Conservation (phyloP, 2,113 vertebrate genomes). For the Grus americana region DNA sequence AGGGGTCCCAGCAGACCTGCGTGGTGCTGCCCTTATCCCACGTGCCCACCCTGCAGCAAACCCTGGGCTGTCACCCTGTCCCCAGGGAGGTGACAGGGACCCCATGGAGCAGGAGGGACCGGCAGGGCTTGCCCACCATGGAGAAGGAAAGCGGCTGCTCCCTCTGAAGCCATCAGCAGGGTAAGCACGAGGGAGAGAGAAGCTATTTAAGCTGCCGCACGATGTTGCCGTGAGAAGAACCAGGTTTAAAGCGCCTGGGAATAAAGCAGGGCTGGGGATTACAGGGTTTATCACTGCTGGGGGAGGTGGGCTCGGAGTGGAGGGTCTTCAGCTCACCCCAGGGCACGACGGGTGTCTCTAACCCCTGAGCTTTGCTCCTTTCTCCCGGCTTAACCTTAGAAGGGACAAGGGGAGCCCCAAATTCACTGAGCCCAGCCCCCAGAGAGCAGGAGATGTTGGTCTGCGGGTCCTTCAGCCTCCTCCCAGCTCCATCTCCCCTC, state of each 20-base stretch:
- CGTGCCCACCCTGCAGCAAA: background rate
- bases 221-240: background rate
- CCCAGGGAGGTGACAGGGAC: background rate
- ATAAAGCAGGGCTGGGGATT: background rate
- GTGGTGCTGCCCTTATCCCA: background rate
- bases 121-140: accelerated
- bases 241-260: background rate
- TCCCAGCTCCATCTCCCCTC: background rate
- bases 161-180: background rate
- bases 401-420: background rate
- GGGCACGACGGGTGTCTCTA: background rate
- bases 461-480: background rate
- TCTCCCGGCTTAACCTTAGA: background rate
- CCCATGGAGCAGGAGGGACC: background rate
- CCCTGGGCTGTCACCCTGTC: background rate
- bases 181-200: background rate
- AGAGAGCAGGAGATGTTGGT: accelerated
- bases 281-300: background rate
- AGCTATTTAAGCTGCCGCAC: background rate
- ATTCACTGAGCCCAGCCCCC: background rate
- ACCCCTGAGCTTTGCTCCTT: background rate
- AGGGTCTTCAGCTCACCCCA: background rate
- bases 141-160: background rate
- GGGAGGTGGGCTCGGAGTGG: background rate
- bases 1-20: background rate